Evolutionary conservation across 2,888 invertebrate species (phyloP).

Genomic region (Hirtodrosophila cameraria): DNA sequence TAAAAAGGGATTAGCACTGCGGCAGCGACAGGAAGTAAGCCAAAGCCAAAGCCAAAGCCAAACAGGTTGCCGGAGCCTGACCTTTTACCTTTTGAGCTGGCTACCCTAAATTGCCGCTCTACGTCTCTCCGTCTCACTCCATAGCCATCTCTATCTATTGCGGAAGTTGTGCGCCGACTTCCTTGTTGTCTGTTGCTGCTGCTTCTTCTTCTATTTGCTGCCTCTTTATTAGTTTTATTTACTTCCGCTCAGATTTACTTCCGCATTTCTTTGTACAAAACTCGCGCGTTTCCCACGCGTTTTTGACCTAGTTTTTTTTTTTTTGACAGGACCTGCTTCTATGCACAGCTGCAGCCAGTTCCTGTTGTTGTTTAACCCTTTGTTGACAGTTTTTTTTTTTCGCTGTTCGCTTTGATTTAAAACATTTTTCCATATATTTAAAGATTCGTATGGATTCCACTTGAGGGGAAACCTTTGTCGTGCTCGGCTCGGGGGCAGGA

Average conservation of each 20-base stretch:
- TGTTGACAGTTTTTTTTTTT: constrained; percentile 51
- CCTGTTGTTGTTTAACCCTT: constrained; percentile 62
- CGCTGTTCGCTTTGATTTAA: not conserved
- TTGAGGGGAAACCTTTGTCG: constrained; percentile 55
- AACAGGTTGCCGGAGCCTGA: constrained; percentile 65
- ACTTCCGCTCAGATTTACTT: constrained; percentile 68
- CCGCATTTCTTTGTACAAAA: constrained; percentile 36
- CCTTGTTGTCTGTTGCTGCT: constrained; percentile 37
- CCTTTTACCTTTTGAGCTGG: constrained; percentile 65
- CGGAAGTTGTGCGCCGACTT: constrained; percentile 68
- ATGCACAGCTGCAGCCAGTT: constrained; percentile 42
- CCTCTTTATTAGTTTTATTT: constrained; percentile 70
- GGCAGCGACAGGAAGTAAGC: constrained; percentile 53
- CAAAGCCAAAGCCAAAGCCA: constrained; percentile 50
- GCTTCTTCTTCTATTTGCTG: constrained; percentile 19
- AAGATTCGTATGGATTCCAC: constrained; percentile 46
- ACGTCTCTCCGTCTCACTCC: not conserved
- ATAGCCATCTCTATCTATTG: constrained; percentile 9
- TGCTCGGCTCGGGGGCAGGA: constrained; percentile 54
- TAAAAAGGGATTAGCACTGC: constrained; percentile 72
- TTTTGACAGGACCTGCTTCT: constrained; percentile 33
- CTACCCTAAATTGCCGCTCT: constrained; percentile 3
- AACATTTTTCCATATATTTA: constrained; percentile 12
- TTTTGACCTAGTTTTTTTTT: constrained; percentile 55
- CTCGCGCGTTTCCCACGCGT: constrained; percentile 57